phyloP scores from a whole-genome alignment of 2,797 vertebrate genomes.

The Danio aesculapii region DNA sequence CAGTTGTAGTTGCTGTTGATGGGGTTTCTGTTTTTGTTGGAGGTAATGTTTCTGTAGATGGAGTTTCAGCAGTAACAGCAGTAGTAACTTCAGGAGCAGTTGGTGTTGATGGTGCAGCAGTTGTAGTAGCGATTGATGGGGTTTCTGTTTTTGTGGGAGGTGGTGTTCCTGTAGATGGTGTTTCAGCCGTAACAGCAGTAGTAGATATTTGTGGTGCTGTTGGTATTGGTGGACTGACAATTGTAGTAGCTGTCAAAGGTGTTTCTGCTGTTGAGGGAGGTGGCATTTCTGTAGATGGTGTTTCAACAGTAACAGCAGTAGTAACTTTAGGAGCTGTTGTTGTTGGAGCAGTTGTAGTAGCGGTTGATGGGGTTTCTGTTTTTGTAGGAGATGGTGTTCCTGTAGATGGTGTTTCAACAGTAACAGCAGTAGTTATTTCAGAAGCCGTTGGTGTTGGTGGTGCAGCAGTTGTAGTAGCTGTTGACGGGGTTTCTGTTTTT shows the following conservation, averaged over 20 bases:
- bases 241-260: neutral
- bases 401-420: neutral
- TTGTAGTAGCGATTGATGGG: neutral
- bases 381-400: neutral
- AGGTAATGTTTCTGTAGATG: neutral
- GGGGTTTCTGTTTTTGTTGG: neutral
- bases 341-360: neutral
- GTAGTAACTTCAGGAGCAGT: neutral
- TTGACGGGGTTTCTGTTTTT: neutral
- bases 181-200: neutral
- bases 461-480: neutral
- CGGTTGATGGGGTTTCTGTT: neutral
- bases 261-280: neutral
- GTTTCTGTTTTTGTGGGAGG: accelerated
- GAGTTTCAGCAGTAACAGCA: neutral
- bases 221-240: neutral
- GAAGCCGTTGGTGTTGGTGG: neutral
- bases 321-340: neutral
- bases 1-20: neutral
- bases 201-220: neutral
- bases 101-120: neutral
- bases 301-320: neutral
- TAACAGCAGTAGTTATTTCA: neutral
- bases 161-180: neutral
- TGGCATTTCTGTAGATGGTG: neutral